phyloP scores from a whole-genome alignment of 2,797 vertebrate genomes.

The Mormyrus proboscirostris region DNA sequence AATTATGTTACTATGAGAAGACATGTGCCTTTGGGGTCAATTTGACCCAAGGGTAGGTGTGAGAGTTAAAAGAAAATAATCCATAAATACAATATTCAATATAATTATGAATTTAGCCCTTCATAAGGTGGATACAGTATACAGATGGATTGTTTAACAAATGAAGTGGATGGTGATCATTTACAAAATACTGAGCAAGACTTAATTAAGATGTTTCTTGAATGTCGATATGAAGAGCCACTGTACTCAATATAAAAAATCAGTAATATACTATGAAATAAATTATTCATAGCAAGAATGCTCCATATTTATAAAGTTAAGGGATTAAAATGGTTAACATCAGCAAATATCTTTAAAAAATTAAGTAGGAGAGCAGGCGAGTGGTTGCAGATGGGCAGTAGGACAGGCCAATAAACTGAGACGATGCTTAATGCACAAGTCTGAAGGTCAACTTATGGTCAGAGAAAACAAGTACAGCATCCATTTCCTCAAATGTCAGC shows the following conservation, averaged over 20 bases:
- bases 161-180: background rate
- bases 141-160: background rate
- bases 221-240: background rate
- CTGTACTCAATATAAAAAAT: background rate
- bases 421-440: background rate
- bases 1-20: background rate
- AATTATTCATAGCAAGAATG: background rate
- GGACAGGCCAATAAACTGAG: background rate
- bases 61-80: background rate
- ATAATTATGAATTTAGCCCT: background rate
- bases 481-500: conserved; percentile 52
- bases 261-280: background rate
- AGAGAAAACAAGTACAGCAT: conserved; percentile 45
- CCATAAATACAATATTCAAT: background rate
- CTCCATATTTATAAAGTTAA: background rate
- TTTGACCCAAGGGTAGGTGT: background rate
- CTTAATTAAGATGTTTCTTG: background rate
- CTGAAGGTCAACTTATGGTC: conserved; percentile 42
- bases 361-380: background rate
- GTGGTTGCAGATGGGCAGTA: background rate
- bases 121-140: background rate
- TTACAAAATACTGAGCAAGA: background rate
- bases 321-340: background rate
- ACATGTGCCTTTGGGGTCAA: background rate
- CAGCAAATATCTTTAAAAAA: background rate